Evolutionary conservation across 2,113 vertebrate species (phyloP).

Genomic region (Pteronura brasiliensis): DNA sequence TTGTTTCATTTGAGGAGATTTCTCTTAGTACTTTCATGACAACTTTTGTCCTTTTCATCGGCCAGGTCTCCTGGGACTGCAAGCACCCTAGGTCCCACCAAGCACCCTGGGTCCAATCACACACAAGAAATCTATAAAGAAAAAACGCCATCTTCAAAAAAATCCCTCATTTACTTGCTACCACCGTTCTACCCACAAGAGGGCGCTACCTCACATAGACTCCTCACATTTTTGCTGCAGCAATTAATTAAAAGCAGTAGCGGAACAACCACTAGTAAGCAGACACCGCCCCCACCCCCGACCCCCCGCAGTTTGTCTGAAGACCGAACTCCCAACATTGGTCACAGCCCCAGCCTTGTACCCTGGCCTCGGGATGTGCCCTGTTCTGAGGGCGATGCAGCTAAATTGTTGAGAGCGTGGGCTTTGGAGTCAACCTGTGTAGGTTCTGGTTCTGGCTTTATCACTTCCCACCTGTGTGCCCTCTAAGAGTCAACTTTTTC

Average conservation of each 20-base stretch:
- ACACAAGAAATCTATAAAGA: neutral
- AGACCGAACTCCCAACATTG: neutral
- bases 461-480: neutral
- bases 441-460: neutral
- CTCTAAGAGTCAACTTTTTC: neutral
- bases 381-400: neutral
- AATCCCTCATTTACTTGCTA: slow-evolving; percentile 25
- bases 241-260: slow-evolving; percentile 18
- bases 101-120: neutral
- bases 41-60: neutral
- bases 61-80: neutral
- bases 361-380: neutral
- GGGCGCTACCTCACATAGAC: slow-evolving; percentile 25
- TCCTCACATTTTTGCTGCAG: slow-evolving; percentile 40
- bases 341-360: neutral
- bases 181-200: slow-evolving; percentile 37
- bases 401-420: neutral
- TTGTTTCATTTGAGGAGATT: neutral
- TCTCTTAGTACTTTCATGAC: neutral
- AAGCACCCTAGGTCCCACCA: neutral
- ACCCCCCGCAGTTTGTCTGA: neutral
- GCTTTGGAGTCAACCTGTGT: neutral
- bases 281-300: neutral
- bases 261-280: neutral
- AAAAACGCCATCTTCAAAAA: slow-evolving; percentile 2